These are phyloP conservation scores for Creontiades dilutus DNA, from an alignment of 2,888 invertebrate species.

Conservation along the genomic window DNA sequence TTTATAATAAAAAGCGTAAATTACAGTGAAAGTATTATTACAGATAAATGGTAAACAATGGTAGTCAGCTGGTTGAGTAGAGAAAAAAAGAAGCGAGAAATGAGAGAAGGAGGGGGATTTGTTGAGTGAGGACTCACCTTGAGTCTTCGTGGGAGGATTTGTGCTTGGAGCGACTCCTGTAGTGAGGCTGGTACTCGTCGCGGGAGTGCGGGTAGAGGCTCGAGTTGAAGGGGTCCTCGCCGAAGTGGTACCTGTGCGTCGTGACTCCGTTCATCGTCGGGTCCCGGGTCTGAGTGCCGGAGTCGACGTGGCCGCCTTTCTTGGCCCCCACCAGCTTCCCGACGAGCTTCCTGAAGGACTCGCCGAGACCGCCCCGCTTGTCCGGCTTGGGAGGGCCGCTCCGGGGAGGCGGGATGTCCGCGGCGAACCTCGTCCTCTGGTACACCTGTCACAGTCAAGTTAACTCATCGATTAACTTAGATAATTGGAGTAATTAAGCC, in stretches of 20 bases:
- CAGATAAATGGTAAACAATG: constrained; percentile 43
- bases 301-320: constrained; percentile 69
- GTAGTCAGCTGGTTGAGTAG: constrained; percentile 39
- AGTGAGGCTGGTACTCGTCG: constrained; percentile 86
- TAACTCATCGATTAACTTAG: too few species aligned
- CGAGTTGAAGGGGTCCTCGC: constrained; percentile 91
- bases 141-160: constrained; percentile 65
- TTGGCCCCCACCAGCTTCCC: constrained; percentile 85
- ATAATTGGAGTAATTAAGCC: too few species aligned
- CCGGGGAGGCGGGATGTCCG: constrained; percentile 79
- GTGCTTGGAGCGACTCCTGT: constrained; percentile 65
- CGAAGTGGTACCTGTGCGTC: constrained; percentile 89
- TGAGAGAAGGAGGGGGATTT: not conserved
- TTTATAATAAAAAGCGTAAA: constrained; percentile 39
- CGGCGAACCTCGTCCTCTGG: constrained; percentile 86
- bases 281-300: constrained; percentile 76
- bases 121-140: constrained; percentile 55
- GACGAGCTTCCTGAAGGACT: constrained; percentile 89
- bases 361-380: constrained; percentile 81
- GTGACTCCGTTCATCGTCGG: constrained; percentile 78
- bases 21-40: constrained; percentile 38
- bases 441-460: constrained; percentile 80
- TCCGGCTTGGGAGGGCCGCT: constrained; percentile 52
- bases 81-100: constrained; percentile 30
- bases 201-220: constrained; percentile 85